A percentile compares a stretch with the other conserved stretches of the same genome.
Conservation (phyloP, 2,797 vertebrate genomes). For the Microctenopoma stevenorrisi region DNA sequence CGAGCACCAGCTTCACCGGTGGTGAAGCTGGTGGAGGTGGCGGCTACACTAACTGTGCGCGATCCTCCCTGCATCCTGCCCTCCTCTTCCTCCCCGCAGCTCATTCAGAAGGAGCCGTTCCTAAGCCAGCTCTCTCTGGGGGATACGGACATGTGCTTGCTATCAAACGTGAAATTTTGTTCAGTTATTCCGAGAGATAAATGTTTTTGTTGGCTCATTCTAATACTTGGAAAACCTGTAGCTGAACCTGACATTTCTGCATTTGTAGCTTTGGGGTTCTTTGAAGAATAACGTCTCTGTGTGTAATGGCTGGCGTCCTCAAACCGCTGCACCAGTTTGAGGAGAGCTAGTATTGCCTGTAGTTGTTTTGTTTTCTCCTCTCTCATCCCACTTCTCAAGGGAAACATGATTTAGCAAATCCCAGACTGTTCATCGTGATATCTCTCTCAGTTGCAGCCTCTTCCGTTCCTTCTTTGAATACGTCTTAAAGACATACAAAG, state of each 20-base stretch:
- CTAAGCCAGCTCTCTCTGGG: slow-evolving; percentile 43
- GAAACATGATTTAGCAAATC: slow-evolving; percentile 65
- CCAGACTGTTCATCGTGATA: slow-evolving; percentile 52
- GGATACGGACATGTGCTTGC: slow-evolving; percentile 41
- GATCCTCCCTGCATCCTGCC: slow-evolving; percentile 44
- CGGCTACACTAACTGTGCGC: slow-evolving; percentile 37
- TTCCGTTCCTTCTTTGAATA: slow-evolving; percentile 23
- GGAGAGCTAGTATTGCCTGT: slow-evolving; percentile 52
- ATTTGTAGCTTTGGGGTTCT: slow-evolving; percentile 24
- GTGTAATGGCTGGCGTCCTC: slow-evolving; percentile 36
- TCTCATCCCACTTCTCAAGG: slow-evolving; percentile 51
- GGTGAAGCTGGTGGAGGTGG: slow-evolving; percentile 9
- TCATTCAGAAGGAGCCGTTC: slow-evolving; percentile 20
- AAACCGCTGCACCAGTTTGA: slow-evolving; percentile 50
- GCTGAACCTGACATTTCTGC: slow-evolving; percentile 21
- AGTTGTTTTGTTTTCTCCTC: slow-evolving; percentile 66
- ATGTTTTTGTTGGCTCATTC: slow-evolving; percentile 26
- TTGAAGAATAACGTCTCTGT: slow-evolving; percentile 23
- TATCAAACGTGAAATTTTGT: slow-evolving; percentile 38
- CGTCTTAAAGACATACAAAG: slow-evolving; percentile 28
- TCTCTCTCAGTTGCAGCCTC: slow-evolving; percentile 49
- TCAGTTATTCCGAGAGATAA: slow-evolving; percentile 42
- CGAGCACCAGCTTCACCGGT: slow-evolving; percentile 8
- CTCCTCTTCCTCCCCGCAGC: slow-evolving; percentile 23
- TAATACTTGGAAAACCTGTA: slow-evolving; percentile 41